Conservation (phyloP, 2,113 vertebrate species). For the Engraulis encrasicolus region DNA sequence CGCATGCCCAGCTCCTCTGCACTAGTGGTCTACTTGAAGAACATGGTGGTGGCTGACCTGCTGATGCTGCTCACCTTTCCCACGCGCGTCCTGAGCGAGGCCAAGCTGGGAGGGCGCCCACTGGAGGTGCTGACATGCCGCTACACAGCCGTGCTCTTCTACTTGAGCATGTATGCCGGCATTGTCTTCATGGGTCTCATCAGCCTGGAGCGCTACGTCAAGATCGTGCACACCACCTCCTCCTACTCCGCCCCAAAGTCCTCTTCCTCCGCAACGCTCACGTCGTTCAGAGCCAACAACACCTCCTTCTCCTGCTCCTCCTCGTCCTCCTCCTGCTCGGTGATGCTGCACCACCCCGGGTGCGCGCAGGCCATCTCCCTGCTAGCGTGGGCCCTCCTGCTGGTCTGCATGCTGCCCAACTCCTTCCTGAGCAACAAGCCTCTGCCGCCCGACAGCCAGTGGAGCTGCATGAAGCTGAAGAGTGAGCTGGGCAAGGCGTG, state of each 20-base stretch:
- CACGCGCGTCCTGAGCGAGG: constrained; percentile 91
- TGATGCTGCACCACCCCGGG: no score
- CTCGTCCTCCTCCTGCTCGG: constrained; percentile 88
- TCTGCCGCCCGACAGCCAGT: constrained; percentile 55
- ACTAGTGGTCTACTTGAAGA: constrained; percentile 97
- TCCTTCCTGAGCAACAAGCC: constrained; percentile 81
- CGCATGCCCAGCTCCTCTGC: constrained; percentile 89
- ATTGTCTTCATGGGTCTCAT: constrained; percentile 94
- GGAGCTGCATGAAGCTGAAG: constrained; percentile 89
- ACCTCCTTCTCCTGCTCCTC: constrained; percentile 67
- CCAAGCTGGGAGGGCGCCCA: constrained; percentile 78
- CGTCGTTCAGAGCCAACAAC: constrained; percentile 79
- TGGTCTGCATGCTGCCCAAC: constrained; percentile 86
- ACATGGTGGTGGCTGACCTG: constrained; percentile 91
- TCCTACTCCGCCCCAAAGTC: constrained; percentile 80
- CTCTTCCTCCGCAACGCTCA: constrained; percentile 85
- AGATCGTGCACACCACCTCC: constrained; percentile 81
- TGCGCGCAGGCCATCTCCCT: no score
- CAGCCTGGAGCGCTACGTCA: constrained; percentile 91
- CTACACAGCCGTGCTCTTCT: constrained; percentile 89
- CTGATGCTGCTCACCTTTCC: constrained; percentile 94
- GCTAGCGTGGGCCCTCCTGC: constrained; percentile 85
- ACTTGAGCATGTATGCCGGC: constrained; percentile 96
- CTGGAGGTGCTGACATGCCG: constrained; percentile 88
- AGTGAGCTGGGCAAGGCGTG: constrained; percentile 82